Percentiles rank a stretch among this genome's conserved stretches.
Conservation (phyloP, 2,888 invertebrate species). For the Philaethria dido region DNA sequence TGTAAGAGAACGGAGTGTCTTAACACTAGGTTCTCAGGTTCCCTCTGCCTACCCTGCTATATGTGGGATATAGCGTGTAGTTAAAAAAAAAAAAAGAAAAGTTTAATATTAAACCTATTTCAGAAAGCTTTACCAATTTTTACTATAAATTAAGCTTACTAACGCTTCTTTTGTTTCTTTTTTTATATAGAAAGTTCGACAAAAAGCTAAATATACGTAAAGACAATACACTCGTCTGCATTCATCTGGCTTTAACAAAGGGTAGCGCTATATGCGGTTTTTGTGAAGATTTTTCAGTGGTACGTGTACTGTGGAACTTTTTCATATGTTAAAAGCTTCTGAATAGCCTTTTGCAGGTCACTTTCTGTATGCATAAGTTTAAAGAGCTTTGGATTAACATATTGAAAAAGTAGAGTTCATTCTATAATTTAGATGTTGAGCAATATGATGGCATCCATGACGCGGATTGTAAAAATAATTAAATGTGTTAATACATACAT, state of each 20-base stretch:
- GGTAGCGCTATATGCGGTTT: constrained; percentile 9
- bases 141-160: not conserved
- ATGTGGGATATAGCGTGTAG: too few species aligned
- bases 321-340: constrained; percentile 23
- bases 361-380: not conserved
- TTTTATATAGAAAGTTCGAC: constrained; percentile 25
- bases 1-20: too few species aligned
- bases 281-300: constrained; percentile 19
- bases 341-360: constrained; percentile 23
- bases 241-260: constrained; percentile 21
- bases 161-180: not conserved
- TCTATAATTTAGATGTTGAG: too few species aligned
- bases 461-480: too few species aligned
- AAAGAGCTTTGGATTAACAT: not conserved
- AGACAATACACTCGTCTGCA: constrained; percentile 20
- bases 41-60: too few species aligned
- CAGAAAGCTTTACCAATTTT: not conserved
- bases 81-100: too few species aligned
- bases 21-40: too few species aligned
- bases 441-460: too few species aligned
- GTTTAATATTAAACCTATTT: not conserved
- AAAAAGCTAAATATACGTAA: constrained; percentile 11
- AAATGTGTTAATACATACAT: too few species aligned
- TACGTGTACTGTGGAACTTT: constrained; percentile 11
- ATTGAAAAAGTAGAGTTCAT: not conserved